Base-by-base conservation (phyloP, 2,797 vertebrate species). In the Pangasius mekongensis region DNA sequence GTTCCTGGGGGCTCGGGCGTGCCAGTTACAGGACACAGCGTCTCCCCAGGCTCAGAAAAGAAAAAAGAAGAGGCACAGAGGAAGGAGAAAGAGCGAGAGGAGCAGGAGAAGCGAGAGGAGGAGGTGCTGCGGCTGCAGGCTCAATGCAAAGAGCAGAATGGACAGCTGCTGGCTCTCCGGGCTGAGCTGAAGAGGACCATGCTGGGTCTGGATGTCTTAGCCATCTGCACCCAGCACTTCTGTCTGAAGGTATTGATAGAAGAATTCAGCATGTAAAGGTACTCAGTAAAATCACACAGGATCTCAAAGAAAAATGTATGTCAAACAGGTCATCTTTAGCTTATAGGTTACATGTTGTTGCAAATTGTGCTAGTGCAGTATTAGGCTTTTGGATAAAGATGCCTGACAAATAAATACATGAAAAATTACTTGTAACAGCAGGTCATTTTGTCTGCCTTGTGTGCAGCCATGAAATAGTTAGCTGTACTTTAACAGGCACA, bases 141-240 rank as follows among this genome's bases (percentile, higher is more conserved):
- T 36, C 95, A 95, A 88, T 98, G 96, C 30, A 96, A 98, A 67
- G 96, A 95, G 83, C 98, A 99, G 93, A 94, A 97, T 85, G 94
- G 89, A 84, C 97, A 97, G 91, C 93, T 99, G 77, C 94, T 92
- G 87, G 90, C 88, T n/a, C 91, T 96, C n/a, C 96, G 91, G 80
- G 94, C 95, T 7, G 97, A 99, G 74, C 95, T 99, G 90, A 96
- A 92, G 89, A 97, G 93, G 89, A 95, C 96, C 22, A 93, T 94
- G 60, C 92, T 96, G 33, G 96, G 97, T 89, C 96, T 99, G 89
- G 97, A 98, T 39, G 97, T 96, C 5, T 97, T 99, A 69, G 97
- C 97, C 5, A 92, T 99, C 93, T 97, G 97, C 92, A 97, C 98
- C 11, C 97, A 98, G 93, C 96, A 98, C 93, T 99, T 98, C 94